Percentiles rank a stretch among this genome's conserved stretches.
Evolutionary conservation across 2,888 invertebrate species (phyloP).

Genomic region (Campoletis raptor): DNA sequence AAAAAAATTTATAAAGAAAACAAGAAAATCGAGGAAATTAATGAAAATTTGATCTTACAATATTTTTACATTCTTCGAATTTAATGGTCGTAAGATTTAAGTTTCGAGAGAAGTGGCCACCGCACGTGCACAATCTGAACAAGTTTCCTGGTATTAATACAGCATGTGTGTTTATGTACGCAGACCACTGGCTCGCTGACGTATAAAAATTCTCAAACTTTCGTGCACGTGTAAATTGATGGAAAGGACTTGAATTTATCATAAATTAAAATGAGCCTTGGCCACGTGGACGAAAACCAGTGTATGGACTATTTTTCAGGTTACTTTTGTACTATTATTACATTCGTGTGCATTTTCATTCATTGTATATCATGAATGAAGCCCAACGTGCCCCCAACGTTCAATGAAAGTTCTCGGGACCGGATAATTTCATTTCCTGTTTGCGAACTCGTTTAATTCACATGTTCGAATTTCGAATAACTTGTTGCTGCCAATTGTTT

Average conservation of each 20-base stretch:
- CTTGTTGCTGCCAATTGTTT: background rate
- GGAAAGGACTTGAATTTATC: background rate
- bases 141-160: background rate
- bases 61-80: background rate
- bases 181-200: background rate
- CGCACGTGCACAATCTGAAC: background rate
- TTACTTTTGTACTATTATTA: background rate
- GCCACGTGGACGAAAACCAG: background rate
- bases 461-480: background rate
- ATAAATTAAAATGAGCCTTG: background rate
- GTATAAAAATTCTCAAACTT: background rate
- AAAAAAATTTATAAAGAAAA: background rate
- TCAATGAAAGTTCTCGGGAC: constrained; percentile 36
- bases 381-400: background rate
- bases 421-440: constrained; percentile 25
- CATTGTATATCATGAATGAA: constrained; percentile 42
- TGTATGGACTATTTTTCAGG: background rate
- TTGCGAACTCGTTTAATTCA: background rate
- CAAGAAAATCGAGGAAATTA: background rate
- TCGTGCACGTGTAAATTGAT: background rate
- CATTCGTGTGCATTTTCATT: background rate
- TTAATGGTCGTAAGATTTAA: background rate
- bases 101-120: background rate
- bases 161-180: background rate
- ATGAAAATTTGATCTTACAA: background rate